Percentiles rank a stretch among this genome's conserved stretches.
Evolutionary conservation across 2,888 invertebrate genomes (phyloP).

Genomic region (Perizoma flavofasciatum): DNA sequence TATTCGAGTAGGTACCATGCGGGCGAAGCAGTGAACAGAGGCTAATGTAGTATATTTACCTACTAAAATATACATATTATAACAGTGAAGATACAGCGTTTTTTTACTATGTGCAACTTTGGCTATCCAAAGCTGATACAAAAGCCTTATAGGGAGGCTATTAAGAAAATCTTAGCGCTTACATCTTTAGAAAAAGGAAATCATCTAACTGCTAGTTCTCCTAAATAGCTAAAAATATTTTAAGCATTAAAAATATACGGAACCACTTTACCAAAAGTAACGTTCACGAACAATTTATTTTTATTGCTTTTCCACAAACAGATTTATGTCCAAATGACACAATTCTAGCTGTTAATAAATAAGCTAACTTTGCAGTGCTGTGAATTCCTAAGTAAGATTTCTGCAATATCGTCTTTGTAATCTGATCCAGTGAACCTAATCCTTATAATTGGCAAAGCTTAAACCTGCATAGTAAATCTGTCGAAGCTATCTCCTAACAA

Average conservation of each 20-base stretch:
- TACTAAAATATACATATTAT: too few species aligned
- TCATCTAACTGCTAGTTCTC: too few species aligned
- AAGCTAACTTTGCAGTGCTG: conserved; percentile 2
- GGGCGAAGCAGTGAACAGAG: too few species aligned
- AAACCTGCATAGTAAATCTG: conserved; percentile 3
- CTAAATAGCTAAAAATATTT: too few species aligned
- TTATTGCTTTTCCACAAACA: conserved; percentile 1
- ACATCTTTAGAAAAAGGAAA: too few species aligned
- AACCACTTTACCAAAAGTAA: conserved; percentile 4
- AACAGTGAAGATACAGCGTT: too few species aligned
- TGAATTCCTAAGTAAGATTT: conserved; percentile 18
- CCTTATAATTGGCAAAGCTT: conserved; percentile 9
- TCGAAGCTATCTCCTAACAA: conserved; percentile 1
- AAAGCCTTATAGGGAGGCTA: too few species aligned
- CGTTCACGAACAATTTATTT: background rate
- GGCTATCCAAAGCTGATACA: too few species aligned
- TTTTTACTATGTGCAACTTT: too few species aligned
- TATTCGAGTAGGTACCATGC: too few species aligned
- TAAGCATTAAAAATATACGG: background rate
- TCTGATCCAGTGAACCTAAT: conserved; percentile 16
- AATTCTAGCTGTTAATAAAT: conserved; percentile 14
- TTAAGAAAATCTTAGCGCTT: too few species aligned
- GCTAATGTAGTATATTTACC: too few species aligned
- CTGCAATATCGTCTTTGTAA: conserved; percentile 22
- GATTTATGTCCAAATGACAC: conserved; percentile 5